Evolutionary conservation across 2,888 invertebrate species (phyloP), one percentile per base, ranked within the genome.

Genomic region (Ennomos fuscantarius): DNA sequence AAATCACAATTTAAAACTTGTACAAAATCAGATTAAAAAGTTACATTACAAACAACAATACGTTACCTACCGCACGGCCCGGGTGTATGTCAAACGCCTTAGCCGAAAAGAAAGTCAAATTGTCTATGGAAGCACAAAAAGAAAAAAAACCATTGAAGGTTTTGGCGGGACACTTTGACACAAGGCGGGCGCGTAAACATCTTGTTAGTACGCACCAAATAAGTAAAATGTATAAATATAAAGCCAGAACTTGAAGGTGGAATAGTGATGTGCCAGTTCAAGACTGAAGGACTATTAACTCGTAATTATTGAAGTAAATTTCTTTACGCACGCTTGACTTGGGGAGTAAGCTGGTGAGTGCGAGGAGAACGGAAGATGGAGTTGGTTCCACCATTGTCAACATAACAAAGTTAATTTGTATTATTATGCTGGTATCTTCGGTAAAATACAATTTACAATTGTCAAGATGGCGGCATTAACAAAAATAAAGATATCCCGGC

Each of bases 191-290:
- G 78, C 78, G 79, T 77, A 79, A 85, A 88, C 86, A 87, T 88
- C 89, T 89, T 89, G 89, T 90, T 90, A 90, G 89, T 79, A 74
- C 79, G 74, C 74, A 78, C 89, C 87, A 88, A 87, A 88, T 87
- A 88, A 81, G 86, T 77, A 78, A 79, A 65, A 77, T 82, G 85
- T 88, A 87, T 87, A 89, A 89, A 89, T 89, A 88, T 85, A 87
- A 85, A 86, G 75, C 72, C 76, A 44, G 76, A 82, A 79, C 65
- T 43, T 47, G 47, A 61, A 62, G 62, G 48, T 42, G 33, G 8
- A 8, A 5, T 65, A 76, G 62, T 40, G 63, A 60, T 68, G 68
- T 55, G 41, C 33, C 5, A 24, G 24, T 13, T 15, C 10, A 10
- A 13, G 13, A 39, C 6, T 9, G 24, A 44, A 24, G 24, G 5